A percentile compares a stretch with the other conserved stretches of the same genome.
Conservation (phyloP, 2,888 invertebrate species). For the Brachyopa scutellaris region DNA sequence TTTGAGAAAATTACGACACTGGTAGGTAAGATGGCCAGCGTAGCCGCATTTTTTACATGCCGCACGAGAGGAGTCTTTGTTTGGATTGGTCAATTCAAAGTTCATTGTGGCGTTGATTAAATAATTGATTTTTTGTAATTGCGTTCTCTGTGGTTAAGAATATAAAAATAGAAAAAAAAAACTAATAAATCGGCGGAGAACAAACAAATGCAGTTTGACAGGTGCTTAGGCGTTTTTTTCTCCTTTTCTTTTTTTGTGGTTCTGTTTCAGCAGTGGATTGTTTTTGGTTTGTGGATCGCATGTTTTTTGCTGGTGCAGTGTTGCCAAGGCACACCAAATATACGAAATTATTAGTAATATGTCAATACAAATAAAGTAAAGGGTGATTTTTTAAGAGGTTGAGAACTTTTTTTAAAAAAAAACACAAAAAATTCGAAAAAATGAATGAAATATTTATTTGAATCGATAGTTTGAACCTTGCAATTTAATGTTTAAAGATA, state of each 20-base stretch:
- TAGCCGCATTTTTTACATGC: slow-evolving; percentile 98
- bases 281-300: not conserved
- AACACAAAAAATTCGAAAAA: too few relatives aligned
- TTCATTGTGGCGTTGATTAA: slow-evolving; percentile 75
- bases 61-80: slow-evolving; percentile 89
- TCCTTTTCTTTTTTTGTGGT: not conserved
- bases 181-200: slow-evolving; percentile 21
- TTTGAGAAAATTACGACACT: slow-evolving; percentile 97
- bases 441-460: too few relatives aligned
- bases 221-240: slow-evolving; percentile 18
- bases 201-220: slow-evolving; percentile 51
- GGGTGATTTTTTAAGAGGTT: too few relatives aligned
- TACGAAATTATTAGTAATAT: too few relatives aligned
- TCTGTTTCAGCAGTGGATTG: not conserved
- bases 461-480: too few relatives aligned
- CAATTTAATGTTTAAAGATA: too few relatives aligned
- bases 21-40: slow-evolving; percentile 97
- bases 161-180: slow-evolving; percentile 4
- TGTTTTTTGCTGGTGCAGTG: not conserved
- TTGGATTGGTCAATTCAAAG: slow-evolving; percentile 81
- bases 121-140: not conserved
- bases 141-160: not conserved
- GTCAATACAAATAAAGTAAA: too few relatives aligned
- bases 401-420: too few relatives aligned
- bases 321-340: too few relatives aligned